Conservation (phyloP, 30 jellyfish, hydroid and myxozoan genomes). For the Hydractinia symbiolongicarpus region DNA sequence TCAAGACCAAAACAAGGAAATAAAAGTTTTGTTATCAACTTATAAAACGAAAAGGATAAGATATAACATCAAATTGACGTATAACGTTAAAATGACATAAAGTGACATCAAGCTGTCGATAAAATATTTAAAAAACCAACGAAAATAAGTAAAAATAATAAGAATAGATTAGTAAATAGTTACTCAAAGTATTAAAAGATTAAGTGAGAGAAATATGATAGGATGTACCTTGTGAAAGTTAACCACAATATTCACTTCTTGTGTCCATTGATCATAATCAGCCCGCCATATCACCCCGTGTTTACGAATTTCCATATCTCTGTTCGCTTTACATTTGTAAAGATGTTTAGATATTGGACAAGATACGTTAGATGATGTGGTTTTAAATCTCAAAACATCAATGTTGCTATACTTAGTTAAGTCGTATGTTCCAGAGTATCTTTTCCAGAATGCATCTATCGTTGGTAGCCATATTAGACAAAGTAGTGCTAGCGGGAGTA, state of each 20-base stretch:
- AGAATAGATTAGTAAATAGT: too few species aligned
- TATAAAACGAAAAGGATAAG: too few species aligned
- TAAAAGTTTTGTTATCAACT: too few species aligned
- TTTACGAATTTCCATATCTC: background rate
- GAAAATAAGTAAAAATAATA: too few species aligned
- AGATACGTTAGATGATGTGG: background rate
- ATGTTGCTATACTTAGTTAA: conserved; percentile 1
- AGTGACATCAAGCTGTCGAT: too few species aligned
- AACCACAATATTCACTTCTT: background rate
- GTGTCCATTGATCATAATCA: background rate
- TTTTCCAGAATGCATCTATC: background rate
- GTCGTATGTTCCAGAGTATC: background rate
- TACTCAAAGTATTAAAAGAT: background rate
- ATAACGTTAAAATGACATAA: too few species aligned
- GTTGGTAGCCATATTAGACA: too few species aligned
- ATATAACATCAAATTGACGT: too few species aligned
- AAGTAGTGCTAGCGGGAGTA: too few species aligned
- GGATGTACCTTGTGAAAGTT: background rate
- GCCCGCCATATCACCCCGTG: background rate
- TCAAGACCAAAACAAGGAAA: too few species aligned
- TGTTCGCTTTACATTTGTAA: background rate
- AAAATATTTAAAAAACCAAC: too few species aligned
- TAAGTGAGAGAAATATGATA: background rate
- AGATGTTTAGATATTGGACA: background rate
- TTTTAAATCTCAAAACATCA: background rate